Percentiles rank a stretch among this genome's conserved stretches.
These are phyloP conservation scores for Mirza zaza DNA, from an alignment of 2,113 vertebrate genomes.

Conservation along the genomic window DNA sequence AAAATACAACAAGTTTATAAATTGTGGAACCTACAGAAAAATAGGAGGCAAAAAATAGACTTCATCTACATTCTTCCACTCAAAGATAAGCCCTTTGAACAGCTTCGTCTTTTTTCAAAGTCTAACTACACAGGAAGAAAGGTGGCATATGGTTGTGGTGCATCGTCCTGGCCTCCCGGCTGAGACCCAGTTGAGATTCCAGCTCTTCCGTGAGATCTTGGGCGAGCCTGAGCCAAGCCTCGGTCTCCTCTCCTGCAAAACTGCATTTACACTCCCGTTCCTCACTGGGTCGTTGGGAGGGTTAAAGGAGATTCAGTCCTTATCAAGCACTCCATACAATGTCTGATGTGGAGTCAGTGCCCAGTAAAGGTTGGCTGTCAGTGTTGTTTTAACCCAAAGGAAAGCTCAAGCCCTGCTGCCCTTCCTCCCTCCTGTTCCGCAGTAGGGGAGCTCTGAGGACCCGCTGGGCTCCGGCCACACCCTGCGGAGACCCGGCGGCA, in stretches of 20 bases:
- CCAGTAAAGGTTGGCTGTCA: neutral
- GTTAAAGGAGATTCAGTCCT: neutral
- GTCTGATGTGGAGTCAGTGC: neutral
- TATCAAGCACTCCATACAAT: neutral
- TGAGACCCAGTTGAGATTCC: neutral
- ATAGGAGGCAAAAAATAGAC: neutral
- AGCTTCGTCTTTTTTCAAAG: neutral
- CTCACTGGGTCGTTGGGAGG: neutral
- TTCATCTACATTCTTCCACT: neutral
- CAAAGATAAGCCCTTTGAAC: neutral
- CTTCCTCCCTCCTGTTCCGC: neutral
- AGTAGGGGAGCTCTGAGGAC: neutral
- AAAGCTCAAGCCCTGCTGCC: neutral
- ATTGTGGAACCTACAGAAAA: neutral
- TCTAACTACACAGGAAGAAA: neutral
- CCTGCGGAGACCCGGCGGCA: neutral
- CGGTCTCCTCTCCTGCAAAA: neutral
- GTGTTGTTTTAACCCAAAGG: neutral
- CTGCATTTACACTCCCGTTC: neutral
- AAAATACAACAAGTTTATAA: conserved; percentile 3
- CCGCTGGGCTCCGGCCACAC: neutral
- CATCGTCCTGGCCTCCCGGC: neutral
- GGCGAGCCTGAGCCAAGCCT: neutral
- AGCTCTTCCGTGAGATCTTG: neutral
- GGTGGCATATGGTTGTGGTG: neutral